A percentile compares a stretch with the other conserved stretches of the same genome.
Evolutionary conservation across 2,113 vertebrate species (phyloP).

Genomic region (Oncorhynchus keta): DNA sequence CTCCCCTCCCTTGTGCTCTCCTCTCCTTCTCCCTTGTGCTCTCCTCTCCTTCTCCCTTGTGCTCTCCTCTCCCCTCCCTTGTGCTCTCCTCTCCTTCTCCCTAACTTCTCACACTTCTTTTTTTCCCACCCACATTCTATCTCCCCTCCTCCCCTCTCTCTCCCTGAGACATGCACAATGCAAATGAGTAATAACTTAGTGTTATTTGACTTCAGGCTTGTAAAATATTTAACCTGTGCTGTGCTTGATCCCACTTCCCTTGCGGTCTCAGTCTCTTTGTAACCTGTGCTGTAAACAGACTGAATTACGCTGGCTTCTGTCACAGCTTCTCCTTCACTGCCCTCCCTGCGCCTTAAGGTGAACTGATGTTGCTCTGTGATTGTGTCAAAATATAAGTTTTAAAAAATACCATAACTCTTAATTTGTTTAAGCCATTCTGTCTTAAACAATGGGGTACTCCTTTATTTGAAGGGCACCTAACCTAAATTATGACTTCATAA

Average conservation of each 20-base stretch:
- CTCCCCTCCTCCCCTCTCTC: neutral
- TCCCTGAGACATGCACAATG: neutral
- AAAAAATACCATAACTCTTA: too few relatives aligned
- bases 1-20: too few relatives aligned
- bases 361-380: neutral
- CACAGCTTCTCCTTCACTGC: neutral
- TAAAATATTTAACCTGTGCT: neutral
- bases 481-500: too few relatives aligned
- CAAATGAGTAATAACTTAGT: neutral
- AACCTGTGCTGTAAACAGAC: neutral
- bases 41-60: neutral
- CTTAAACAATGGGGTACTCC: too few relatives aligned
- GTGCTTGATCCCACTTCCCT: neutral
- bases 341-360: neutral
- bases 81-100: constrained; percentile 4
- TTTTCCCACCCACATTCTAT: neutral
- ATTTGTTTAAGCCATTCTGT: too few relatives aligned
- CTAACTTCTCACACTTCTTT: neutral
- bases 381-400: neutral
- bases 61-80: neutral
- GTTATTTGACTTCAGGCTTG: neutral
- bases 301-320: neutral
- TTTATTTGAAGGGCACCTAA: too few relatives aligned
- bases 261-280: neutral
- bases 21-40: too few relatives aligned